phyloP scores from a whole-genome alignment of 2,888 invertebrate genomes.

The Yponomeuta sedellus region DNA sequence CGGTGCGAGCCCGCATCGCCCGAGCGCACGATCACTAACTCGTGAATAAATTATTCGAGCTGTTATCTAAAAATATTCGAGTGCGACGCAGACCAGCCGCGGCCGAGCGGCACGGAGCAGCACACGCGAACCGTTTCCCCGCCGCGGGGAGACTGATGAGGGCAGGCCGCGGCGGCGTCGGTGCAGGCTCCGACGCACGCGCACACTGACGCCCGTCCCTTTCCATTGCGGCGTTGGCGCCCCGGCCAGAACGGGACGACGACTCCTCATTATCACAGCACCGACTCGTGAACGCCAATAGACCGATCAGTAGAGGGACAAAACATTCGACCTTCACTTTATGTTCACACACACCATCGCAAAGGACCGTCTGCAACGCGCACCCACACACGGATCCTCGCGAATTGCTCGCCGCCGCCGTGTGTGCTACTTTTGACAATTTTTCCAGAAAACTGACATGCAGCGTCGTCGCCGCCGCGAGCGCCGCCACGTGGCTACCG shows the following conservation, averaged over 20 bases:
- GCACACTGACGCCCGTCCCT: constrained; percentile 60
- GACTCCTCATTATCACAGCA: constrained; percentile 66
- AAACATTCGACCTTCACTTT: constrained; percentile 76
- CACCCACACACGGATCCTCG: constrained; percentile 55
- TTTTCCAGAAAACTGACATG: constrained; percentile 74
- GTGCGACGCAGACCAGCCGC: constrained; percentile 53
- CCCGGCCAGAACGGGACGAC: constrained; percentile 59
- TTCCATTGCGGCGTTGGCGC: constrained; percentile 35
- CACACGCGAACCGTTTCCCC: constrained; percentile 73
- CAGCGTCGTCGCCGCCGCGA: constrained; percentile 45
- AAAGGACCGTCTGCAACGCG: constrained; percentile 40
- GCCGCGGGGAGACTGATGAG: constrained; percentile 75
- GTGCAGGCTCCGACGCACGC: constrained; percentile 69
- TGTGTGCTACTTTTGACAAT: constrained; percentile 72
- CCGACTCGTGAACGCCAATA: constrained; percentile 75
- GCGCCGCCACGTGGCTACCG: constrained; percentile 13
- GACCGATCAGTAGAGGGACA: constrained; percentile 71
- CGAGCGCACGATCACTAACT: constrained; percentile 71
- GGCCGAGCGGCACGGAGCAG: constrained; percentile 50
- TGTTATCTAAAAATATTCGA: constrained; percentile 76
- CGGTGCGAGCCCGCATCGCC: constrained; percentile 58
- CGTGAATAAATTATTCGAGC: constrained; percentile 72
- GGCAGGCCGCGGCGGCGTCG: constrained; percentile 71
- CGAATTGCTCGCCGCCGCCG: constrained; percentile 52
- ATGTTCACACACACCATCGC: constrained; percentile 33